phyloP scores from a whole-genome alignment of 2,797 vertebrate species.

The Apogon talboti region DNA sequence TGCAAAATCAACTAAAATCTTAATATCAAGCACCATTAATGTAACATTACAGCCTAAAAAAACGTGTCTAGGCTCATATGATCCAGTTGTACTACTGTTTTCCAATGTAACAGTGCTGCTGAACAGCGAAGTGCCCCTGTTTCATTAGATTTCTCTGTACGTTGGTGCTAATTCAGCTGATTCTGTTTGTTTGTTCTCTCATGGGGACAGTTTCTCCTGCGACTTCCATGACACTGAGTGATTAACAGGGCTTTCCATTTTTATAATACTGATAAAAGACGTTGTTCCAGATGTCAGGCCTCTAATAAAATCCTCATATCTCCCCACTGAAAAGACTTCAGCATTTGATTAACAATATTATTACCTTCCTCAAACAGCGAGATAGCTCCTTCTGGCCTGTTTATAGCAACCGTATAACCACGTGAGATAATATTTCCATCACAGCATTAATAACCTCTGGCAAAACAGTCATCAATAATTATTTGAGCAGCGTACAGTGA shows the following conservation, averaged over 20 bases:
- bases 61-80: too few species aligned
- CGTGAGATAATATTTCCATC: constrained; percentile 11
- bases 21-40: too few species aligned
- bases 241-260: constrained; percentile 9
- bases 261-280: constrained; percentile 10
- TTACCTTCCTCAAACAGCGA: constrained; percentile 17
- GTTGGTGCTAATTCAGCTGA: neutral
- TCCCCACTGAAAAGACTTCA: constrained; percentile 15
- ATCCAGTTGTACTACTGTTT: too few species aligned
- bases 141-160: neutral
- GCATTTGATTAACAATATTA: constrained; percentile 30
- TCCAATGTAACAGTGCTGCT: too few species aligned
- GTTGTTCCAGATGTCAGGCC: constrained; percentile 17
- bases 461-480: constrained; percentile 32
- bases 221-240: constrained; percentile 7
- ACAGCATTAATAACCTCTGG: constrained; percentile 15
- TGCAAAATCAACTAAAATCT: too few species aligned
- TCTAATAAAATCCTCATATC: constrained; percentile 27
- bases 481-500: neutral
- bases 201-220: neutral
- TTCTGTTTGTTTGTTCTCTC: neutral
- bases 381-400: neutral
- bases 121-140: neutral
- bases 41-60: too few species aligned
- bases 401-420: constrained; percentile 10